Conservation (phyloP, 2,797 vertebrate species). For the Gymnodraco acuticeps region DNA sequence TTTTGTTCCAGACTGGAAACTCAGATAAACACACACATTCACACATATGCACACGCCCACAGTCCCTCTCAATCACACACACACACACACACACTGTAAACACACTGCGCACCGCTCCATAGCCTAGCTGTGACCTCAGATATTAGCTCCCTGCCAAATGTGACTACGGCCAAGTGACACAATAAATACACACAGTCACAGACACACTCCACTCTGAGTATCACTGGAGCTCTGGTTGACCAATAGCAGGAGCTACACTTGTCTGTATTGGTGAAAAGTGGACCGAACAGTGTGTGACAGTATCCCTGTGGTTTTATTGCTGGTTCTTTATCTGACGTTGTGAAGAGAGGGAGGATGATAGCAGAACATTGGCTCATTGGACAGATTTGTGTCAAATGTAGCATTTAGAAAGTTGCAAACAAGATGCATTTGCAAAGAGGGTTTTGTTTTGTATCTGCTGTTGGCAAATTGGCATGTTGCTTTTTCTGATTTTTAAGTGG, state of each 20-base stretch:
- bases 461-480: background rate
- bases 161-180: conserved; percentile 48
- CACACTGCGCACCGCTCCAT: conserved; percentile 22
- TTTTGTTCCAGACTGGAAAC: conserved; percentile 65
- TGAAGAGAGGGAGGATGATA: background rate
- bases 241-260: background rate
- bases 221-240: conserved; percentile 17
- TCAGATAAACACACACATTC: conserved; percentile 33
- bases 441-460: background rate
- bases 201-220: background rate
- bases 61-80: too few relatives aligned
- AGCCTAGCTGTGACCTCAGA: conserved; percentile 51
- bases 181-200: conserved; percentile 38
- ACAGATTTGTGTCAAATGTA: background rate
- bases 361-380: background rate
- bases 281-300: background rate
- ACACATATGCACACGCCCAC: too few relatives aligned
- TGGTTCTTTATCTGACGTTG: background rate
- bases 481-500: background rate
- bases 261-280: background rate
- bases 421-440: background rate
- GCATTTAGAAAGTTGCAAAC: too few relatives aligned
- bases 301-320: conserved; percentile 3
- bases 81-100: conserved; percentile 35
- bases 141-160: conserved; percentile 59